Base-by-base conservation (phyloP, 2,113 vertebrate genomes). In the Machaerirhynchus nigripectus region DNA sequence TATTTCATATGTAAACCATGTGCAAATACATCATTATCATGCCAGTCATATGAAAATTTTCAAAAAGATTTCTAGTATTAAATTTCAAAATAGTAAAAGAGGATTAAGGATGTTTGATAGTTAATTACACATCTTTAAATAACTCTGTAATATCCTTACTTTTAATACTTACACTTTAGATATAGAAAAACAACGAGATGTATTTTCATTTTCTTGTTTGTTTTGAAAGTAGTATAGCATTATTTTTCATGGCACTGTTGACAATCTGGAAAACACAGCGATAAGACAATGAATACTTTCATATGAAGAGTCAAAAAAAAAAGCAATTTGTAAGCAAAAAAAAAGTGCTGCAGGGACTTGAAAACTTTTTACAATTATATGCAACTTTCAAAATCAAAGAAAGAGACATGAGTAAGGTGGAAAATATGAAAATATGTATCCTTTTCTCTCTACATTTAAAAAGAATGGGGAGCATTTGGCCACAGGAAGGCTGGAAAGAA, bases 101-200 rank as follows among this genome's bases (percentile, higher is more conserved):
- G 44, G 74, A 96, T 96, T 96, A 80, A 77, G 27, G 15, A 70
- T 46, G 30, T 80, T 90, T 88, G 75, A 90, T 60, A 85, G 46
- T 89, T 89, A 90, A 93, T 59, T 94, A n/a, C 13, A 64, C 16
- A 74, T 86, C 60, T 40, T 84, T 78, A 91, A 93, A 64, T 84
- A 96, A 70, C 59, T 81, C 60, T 71, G 6, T 75, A 94, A 93
- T 95, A 90, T 91, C 42, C 55, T 88, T 92, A 78, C 84, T 95
- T 93, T 63, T 73, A 84, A 47, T 82, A 44, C 11, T 69, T 77
- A 73, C 3, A 57, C 81, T 93, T 94, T 73, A 70, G 71, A 64
- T 71, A 37, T 0, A 75, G 37, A 60, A 95, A 95, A 79, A 69
- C 73, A 86, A 61, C 60, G 7, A 69, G 42, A 90, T 65, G 15